A percentile compares a stretch with the other conserved stretches of the same genome.
These are phyloP conservation scores for Diarsia rubi DNA, from an alignment of 2,888 invertebrate species.

Conservation along the genomic window DNA sequence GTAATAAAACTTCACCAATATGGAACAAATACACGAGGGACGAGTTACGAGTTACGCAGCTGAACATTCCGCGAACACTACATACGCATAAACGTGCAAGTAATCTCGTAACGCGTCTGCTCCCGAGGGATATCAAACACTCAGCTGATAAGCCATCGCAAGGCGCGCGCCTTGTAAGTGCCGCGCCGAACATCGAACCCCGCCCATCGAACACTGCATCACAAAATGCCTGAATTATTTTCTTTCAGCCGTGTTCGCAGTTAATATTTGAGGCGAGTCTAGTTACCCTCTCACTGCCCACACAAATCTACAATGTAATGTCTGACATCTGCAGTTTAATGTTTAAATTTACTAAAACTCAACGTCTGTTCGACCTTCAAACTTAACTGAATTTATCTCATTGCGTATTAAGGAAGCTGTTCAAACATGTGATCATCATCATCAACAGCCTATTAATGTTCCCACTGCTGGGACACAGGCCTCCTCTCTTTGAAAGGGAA, in stretches of 20 bases:
- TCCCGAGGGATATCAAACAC: slow-evolving; percentile 8
- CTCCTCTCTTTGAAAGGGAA: too few relatives aligned
- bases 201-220: neutral
- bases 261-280: slow-evolving; percentile 11
- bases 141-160: slow-evolving; percentile 26
- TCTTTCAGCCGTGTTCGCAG: slow-evolving; percentile 7
- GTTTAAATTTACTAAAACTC: neutral
- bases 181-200: slow-evolving; percentile 18
- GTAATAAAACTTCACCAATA: neutral
- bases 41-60: slow-evolving; percentile 2
- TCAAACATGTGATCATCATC: neutral
- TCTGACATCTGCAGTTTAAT: neutral
- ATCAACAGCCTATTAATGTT: too few relatives aligned
- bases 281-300: neutral
- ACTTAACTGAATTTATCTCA: neutral
- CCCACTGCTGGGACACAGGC: too few relatives aligned
- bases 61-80: neutral
- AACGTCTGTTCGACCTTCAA: neutral
- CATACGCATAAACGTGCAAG: neutral
- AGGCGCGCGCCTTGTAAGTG: neutral
- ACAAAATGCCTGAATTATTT: slow-evolving; percentile 38
- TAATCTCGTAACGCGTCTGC: neutral
- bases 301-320: neutral
- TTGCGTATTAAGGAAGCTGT: neutral
- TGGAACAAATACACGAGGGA: neutral